Evolutionary conservation across 2,797 vertebrate species (phyloP), one percentile per base, ranked within the genome.

Genomic region (Arctocebus calabarensis): DNA sequence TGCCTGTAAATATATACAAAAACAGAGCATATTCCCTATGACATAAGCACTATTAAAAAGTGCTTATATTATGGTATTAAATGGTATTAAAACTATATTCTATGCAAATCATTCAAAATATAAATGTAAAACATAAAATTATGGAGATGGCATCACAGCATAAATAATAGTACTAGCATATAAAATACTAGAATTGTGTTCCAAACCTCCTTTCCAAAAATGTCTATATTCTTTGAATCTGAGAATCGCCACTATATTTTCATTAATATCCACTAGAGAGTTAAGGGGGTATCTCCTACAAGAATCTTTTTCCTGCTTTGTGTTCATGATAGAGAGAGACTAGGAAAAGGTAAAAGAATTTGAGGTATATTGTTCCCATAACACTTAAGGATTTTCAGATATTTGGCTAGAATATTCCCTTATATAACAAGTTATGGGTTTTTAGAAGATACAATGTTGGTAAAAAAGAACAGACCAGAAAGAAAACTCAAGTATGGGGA

Each of bases 111-210:
- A 66, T 61, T 84, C 25, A 84, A 82, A 52, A 52, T 68, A 81
- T 29, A 59, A 90, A 82, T n/a, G 59, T 45, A 57, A 61, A 90
- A 82, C 25, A 59, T 59, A 43, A 88, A 90, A 91, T 64, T 79
- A 66, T 2, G 75, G 11, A 73, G 4, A 66, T 57, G 23, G 7
- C 14, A 85, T 43, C 82, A 61, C 4, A 89, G 3, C 4, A 81
- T 32, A 61, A 79, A 66, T 12, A 68, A 14, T 12, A 92, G 8
- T 52, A 25, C 2, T 32, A 43, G 66, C 23, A 29, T 73, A 52
- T 29, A 75, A 77, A 92, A 64, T 19, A 19, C 29, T 20, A 16
- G 3, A 66, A n/a, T n/a, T 78, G 40, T 92, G 29, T 61, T 20
- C 88, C 0, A 45, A 79, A 5, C 66, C 4, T 52, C 88, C 32